phyloP scores from a whole-genome alignment of 2,113 vertebrate species.

The Puffinus mauretanicus region DNA sequence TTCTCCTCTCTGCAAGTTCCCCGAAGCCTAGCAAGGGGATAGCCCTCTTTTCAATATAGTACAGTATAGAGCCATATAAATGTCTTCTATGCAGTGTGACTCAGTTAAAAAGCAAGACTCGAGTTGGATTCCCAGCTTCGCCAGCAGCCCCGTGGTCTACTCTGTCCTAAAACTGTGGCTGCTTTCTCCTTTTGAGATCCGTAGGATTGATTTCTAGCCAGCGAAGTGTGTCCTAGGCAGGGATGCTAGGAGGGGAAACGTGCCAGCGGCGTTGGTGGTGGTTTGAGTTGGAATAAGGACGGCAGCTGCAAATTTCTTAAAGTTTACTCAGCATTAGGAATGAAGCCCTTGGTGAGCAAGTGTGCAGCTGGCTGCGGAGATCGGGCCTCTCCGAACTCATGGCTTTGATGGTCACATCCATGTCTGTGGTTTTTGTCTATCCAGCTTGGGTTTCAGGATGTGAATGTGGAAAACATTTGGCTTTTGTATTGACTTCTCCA shows the following conservation, averaged over 20 bases:
- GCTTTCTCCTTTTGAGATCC: not conserved
- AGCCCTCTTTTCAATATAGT: not conserved
- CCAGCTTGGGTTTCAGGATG: not conserved
- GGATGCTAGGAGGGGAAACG: not conserved
- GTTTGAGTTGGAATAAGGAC: not conserved
- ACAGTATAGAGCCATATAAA: not conserved
- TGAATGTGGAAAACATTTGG: not conserved
- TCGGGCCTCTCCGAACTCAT: rapidly evolving
- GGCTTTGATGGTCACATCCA: not conserved
- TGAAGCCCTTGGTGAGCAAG: not conserved
- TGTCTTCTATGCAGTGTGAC: not conserved
- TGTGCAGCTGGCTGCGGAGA: not conserved
- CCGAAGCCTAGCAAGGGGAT: not conserved
- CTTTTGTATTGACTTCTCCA: not conserved
- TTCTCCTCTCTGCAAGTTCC: not conserved
- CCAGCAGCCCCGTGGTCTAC: rapidly evolving
- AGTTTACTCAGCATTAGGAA: not conserved
- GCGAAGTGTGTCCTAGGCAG: not conserved
- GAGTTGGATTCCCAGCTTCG: not conserved
- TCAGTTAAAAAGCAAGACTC: not conserved
- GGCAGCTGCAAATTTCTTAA: not conserved
- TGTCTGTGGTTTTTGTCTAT: not conserved
- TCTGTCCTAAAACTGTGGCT: not conserved
- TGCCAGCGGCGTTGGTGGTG: not conserved
- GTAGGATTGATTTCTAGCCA: not conserved